phyloP scores from a whole-genome alignment of 2,888 invertebrate genomes.

The Cantharis lateralis region DNA sequence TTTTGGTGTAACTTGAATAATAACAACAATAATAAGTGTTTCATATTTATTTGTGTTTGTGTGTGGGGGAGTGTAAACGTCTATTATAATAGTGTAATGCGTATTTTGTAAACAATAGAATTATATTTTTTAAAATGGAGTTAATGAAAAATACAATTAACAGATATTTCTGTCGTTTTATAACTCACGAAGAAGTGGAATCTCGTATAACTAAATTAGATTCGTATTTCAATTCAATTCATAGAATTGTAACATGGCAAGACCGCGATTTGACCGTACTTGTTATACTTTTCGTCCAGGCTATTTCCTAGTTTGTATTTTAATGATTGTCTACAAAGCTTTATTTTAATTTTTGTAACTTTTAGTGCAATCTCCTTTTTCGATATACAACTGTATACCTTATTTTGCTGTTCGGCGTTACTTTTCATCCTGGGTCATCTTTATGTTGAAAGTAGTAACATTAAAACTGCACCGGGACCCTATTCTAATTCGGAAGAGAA shows the following conservation, averaged over 20 bases:
- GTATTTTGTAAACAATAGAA: conserved; percentile 2
- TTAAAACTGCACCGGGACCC: conserved; percentile 33
- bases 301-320: conserved; percentile 54
- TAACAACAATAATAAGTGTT: neutral
- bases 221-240: conserved; percentile 44
- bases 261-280: conserved; percentile 47
- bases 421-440: neutral
- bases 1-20: neutral
- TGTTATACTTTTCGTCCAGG: conserved; percentile 49
- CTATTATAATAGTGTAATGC: neutral
- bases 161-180: neutral
- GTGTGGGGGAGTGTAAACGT: neutral
- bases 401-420: neutral
- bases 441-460: conserved; percentile 19
- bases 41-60: neutral
- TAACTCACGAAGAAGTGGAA: neutral
- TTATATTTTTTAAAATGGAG: neutral
- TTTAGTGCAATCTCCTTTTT: conserved; percentile 52
- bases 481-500: conserved; percentile 40
- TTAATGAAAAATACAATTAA: neutral
- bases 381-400: conserved; percentile 52
- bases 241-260: conserved; percentile 52
- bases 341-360: conserved; percentile 14
- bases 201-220: conserved; percentile 38
- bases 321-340: neutral